Percentiles rank a stretch among this genome's conserved stretches.
phyloP scores from a whole-genome alignment of 2,797 vertebrate genomes.

The Pantherophis alleghaniensis region DNA sequence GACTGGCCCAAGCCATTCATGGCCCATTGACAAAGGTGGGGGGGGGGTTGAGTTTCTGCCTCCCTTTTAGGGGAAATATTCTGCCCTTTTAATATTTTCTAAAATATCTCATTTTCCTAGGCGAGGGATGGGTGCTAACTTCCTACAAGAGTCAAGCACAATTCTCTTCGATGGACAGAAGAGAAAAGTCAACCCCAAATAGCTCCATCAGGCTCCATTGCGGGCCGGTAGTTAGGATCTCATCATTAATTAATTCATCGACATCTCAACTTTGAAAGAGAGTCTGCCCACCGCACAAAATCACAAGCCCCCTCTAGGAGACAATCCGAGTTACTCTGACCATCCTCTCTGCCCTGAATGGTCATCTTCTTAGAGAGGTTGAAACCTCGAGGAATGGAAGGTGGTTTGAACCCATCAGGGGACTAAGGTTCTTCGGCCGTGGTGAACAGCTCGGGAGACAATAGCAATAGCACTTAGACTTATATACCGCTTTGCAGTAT shows the following conservation, averaged over 20 bases:
- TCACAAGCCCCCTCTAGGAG: slow-evolving; percentile 35
- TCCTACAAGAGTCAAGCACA: not conserved
- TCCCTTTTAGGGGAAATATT: too few relatives aligned
- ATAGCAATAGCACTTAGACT: not conserved
- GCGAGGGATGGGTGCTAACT: too few relatives aligned
- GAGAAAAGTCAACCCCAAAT: slow-evolving; percentile 50
- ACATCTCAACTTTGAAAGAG: slow-evolving; percentile 42
- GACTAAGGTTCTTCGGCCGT: slow-evolving; percentile 43
- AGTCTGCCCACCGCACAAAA: not conserved
- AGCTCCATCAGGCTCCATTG: slow-evolving; percentile 55
- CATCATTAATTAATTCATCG: slow-evolving; percentile 51
- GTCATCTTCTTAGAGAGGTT: slow-evolving; percentile 30
- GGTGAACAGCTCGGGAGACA: slow-evolving; percentile 50
- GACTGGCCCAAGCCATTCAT: too few relatives aligned
- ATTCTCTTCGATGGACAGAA: slow-evolving; percentile 33
- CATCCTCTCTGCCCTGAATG: not conserved
- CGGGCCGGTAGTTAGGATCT: slow-evolving; percentile 61
- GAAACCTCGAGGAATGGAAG: slow-evolving; percentile 32
- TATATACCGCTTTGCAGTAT: too few relatives aligned
- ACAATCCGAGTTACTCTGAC: slow-evolving; percentile 36
- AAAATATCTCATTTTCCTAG: too few relatives aligned
- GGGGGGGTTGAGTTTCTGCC: too few relatives aligned
- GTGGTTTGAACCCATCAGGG: slow-evolving; percentile 45
- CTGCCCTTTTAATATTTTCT: too few relatives aligned
- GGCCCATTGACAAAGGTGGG: too few relatives aligned